A percentile compares a stretch with the other conserved stretches of the same genome.
Conservation (phyloP, 2,113 vertebrate genomes). For the Tragelaphus imberbis region DNA sequence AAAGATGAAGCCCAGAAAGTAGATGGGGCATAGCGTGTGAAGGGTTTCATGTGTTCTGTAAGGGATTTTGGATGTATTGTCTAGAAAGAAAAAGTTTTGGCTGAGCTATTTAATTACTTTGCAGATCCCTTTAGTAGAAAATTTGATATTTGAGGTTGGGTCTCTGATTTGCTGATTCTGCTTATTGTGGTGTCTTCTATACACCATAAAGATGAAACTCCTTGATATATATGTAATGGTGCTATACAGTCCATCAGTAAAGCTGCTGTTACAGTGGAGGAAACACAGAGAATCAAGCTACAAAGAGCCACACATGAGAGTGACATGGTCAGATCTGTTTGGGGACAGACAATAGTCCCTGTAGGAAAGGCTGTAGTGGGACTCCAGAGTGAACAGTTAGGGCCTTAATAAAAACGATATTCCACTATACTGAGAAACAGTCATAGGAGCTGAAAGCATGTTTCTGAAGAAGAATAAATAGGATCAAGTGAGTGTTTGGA, state of each 20-base stretch:
- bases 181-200: not conserved
- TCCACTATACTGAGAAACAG: not conserved
- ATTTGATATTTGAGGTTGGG: not conserved
- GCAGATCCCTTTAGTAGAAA: not conserved
- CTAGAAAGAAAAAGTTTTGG: not conserved
- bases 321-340: not conserved
- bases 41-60: not conserved
- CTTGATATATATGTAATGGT: not conserved
- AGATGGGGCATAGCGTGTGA: not conserved
- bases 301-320: not conserved
- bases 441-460: not conserved
- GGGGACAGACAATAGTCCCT: not conserved
- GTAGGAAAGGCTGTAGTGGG: not conserved
- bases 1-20: not conserved
- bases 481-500: not conserved
- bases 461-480: not conserved
- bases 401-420: not conserved
- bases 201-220: not conserved
- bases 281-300: not conserved
- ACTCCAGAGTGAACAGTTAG: not conserved
- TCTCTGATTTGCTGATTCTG: not conserved
- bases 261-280: not conserved
- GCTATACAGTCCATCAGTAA: not conserved
- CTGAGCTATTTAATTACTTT: constrained; percentile 9
- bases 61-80: not conserved